Base-by-base conservation (phyloP, 2,113 vertebrate genomes). In the Stegastes partitus region DNA sequence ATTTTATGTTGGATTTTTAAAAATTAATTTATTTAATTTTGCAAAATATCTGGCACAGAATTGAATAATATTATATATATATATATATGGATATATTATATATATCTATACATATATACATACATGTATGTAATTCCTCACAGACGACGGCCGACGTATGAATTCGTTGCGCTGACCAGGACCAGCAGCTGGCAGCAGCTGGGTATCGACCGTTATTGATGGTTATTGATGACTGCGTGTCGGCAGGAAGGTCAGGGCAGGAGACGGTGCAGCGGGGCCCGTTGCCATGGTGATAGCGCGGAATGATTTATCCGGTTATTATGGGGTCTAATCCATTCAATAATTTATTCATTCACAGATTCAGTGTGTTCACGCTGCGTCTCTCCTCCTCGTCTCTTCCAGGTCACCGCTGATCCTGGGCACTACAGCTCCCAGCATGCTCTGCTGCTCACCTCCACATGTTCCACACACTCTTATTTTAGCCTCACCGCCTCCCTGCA, bases 381-480 rank as follows among this genome's bases (percentile, higher is more conserved):
- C 66, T 81, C 51, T 73, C 61, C 56, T 72, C 15, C 26, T 81
- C 22, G 49, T 63, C 77, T 85, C 77, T 84, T 84, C 47, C 84
- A 90, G 91, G 91, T 91, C 91, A 90, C 81, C 79, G 79, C 83
- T 74, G 26, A 28, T 28, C 26, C 26, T 28, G 3, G 3, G 2
- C 26, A 34, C 31, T 34, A 25, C 81, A 83, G 83, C 81, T 84
- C 84, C 81, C 64, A 58, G 57, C 71, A 87, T 86, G 83, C 58
- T 78, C 76, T 84, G 74, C 74, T 80, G 74, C 74, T 80, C 77
- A 45, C 76, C 10, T 85, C 91, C 80, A 76, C 79, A 87, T 76
- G 87, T 81, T 87, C 53, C 68, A 77, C 80, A 62, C 83, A 65
- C 3, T 69, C 89, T 85, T 90, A 83, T 91, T 93, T 89, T 92